Conservation (phyloP, 2,888 invertebrate genomes). For the Baronia brevicornis region DNA sequence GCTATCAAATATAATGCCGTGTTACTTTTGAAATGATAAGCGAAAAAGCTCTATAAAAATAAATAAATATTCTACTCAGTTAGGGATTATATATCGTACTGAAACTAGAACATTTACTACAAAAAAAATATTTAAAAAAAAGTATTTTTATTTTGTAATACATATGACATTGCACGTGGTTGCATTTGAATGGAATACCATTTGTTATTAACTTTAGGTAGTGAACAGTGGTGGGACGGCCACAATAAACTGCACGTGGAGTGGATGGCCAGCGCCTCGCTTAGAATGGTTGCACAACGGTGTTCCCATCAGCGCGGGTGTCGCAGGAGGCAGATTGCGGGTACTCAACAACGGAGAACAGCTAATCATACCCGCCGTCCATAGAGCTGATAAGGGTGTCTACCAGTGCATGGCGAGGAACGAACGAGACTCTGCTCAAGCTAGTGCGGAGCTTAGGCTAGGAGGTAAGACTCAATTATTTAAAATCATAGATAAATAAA, state of each 20-base stretch:
- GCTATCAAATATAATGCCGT: no score
- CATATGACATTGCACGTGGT: conserved; percentile 16
- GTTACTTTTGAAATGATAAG: no score
- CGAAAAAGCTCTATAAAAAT: no score
- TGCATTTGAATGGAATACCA: background rate
- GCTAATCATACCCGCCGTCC: conserved; percentile 71
- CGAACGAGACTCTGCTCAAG: conserved; percentile 86
- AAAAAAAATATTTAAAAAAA: no score
- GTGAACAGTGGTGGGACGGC: conserved; percentile 91
- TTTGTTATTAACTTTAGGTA: conserved; percentile 59
- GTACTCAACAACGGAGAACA: conserved; percentile 49
- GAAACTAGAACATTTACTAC: no score
- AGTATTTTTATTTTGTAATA: no score
- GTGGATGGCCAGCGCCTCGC: conserved; percentile 82
- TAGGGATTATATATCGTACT: no score
- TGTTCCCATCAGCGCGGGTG: conserved; percentile 72
- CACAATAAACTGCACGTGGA: conserved; percentile 88
- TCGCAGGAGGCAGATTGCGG: conserved; percentile 53
- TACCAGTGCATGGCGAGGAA: conserved; percentile 92
- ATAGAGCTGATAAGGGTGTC: conserved; percentile 87
- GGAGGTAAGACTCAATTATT: conserved; percentile 78
- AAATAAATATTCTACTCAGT: no score
- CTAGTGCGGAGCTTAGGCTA: conserved; percentile 84
- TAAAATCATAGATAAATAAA: no score
- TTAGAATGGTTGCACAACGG: conserved; percentile 87